phyloP scores from a whole-genome alignment of 2,797 vertebrate species.

The Phalanger gymnotis region DNA sequence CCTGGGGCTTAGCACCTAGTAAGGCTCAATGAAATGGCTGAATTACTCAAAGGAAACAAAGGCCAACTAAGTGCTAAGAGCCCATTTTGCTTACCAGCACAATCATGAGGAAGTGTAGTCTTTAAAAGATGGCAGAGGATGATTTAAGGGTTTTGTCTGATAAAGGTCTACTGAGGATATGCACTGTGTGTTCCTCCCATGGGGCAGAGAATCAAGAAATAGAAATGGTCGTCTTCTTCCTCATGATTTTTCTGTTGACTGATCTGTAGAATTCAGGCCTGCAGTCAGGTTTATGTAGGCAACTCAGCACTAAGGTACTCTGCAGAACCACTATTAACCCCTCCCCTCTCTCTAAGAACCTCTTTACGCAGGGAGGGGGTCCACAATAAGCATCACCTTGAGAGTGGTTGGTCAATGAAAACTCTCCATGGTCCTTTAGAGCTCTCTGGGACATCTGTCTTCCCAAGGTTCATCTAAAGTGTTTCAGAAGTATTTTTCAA shows the following conservation, averaged over 20 bases:
- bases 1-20: no score
- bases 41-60: no score
- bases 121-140: not conserved
- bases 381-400: not conserved
- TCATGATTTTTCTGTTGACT: not conserved
- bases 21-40: no score
- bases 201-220: not conserved
- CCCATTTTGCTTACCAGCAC: no score
- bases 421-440: not conserved
- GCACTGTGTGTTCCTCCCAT: not conserved
- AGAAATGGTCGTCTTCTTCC: not conserved
- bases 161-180: no score
- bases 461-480: constrained; percentile 37
- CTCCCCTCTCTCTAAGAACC: not conserved
- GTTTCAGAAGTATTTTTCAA: constrained; percentile 74
- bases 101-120: not conserved
- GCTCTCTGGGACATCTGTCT: not conserved
- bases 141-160: not conserved
- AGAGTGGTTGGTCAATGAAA: not conserved
- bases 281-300: not conserved
- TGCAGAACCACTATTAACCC: not conserved
- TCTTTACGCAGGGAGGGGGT: not conserved
- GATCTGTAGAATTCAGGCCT: not conserved
- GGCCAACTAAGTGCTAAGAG: no score
- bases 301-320: not conserved